These are phyloP conservation scores for Toxostoma redivivum DNA, from an alignment of 2,113 vertebrate species.

Conservation along the genomic window DNA sequence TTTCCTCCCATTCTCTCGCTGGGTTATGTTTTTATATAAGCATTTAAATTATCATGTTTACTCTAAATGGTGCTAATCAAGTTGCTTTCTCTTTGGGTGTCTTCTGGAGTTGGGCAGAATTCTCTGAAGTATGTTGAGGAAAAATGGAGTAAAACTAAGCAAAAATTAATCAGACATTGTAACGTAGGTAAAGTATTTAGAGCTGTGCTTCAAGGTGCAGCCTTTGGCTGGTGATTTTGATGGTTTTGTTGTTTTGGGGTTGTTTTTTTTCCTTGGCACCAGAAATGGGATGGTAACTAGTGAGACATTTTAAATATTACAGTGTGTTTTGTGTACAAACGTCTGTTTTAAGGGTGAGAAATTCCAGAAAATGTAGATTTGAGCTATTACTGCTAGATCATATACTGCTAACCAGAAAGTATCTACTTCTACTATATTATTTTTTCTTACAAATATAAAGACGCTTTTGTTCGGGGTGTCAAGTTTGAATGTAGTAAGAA, in stretches of 20 bases:
- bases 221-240: not conserved
- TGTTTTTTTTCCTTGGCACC: not conserved
- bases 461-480: not conserved
- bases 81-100: not conserved
- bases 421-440: not conserved
- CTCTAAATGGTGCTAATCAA: not conserved
- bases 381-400: not conserved
- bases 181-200: not conserved
- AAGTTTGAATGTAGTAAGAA: not conserved
- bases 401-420: not conserved
- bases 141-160: not conserved
- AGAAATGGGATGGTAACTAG: not conserved
- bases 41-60: not conserved
- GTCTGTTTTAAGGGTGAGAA: not conserved
- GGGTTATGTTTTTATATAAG: not conserved
- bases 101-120: not conserved
- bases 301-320: not conserved
- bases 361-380: not conserved
- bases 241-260: not conserved
- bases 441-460: not conserved
- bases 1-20: not conserved
- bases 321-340: not conserved
- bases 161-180: not conserved
- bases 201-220: not conserved
- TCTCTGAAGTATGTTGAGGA: not conserved